phyloP scores from a whole-genome alignment of 2,113 vertebrate genomes.

The Macheiramphus alcinus region DNA sequence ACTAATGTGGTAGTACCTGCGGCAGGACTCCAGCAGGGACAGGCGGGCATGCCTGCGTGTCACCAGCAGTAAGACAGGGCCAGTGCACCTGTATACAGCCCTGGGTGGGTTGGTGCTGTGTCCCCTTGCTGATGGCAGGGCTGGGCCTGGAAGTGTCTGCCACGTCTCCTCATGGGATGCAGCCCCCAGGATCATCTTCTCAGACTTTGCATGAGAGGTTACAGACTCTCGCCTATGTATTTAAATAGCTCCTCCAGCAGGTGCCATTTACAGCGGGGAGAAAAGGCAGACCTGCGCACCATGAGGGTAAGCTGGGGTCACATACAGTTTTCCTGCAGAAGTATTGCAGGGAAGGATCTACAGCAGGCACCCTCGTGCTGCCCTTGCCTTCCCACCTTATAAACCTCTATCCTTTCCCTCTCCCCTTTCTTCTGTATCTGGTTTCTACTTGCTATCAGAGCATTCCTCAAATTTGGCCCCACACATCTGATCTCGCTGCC shows the following conservation, averaged over 20 bases:
- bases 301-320: not conserved
- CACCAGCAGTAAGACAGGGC: not conserved
- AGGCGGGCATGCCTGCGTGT: accelerated
- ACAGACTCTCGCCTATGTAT: accelerated
- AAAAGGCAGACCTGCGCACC: not conserved
- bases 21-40: not conserved
- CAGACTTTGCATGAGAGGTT: not conserved
- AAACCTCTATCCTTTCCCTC: not conserved
- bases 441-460: not conserved
- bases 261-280: not conserved
- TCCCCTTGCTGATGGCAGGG: accelerated
- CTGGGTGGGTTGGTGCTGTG: not conserved
- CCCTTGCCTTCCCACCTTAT: not conserved
- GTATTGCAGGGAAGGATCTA: not conserved
- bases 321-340: not conserved
- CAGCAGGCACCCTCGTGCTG: accelerated
- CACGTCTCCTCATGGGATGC: not conserved
- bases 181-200: not conserved
- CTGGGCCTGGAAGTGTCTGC: not conserved
- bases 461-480: not conserved
- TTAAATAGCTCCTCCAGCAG: not conserved
- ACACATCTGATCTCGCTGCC: not conserved
- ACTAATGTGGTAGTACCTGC: not conserved
- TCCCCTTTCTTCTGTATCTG: not conserved
- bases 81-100: not conserved